Evolutionary conservation across 2,888 invertebrate species (phyloP).

Genomic region (Drosophila antonietae): DNA sequence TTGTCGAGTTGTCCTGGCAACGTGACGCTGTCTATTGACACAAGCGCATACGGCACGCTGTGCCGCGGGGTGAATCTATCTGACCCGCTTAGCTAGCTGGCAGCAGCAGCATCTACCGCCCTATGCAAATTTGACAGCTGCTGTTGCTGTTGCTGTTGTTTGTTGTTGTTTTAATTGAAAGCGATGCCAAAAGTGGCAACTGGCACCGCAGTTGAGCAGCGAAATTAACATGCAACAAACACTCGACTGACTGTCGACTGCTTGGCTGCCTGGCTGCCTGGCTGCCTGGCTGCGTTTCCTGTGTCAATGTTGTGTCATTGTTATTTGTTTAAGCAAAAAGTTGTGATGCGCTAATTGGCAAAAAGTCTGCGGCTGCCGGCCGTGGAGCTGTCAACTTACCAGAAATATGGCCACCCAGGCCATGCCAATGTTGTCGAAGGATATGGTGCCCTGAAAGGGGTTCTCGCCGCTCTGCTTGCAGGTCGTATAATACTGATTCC

Average conservation of each 20-base stretch:
- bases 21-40: conserved; percentile 21
- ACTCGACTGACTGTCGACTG: conserved; percentile 22
- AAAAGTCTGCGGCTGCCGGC: conserved; percentile 18
- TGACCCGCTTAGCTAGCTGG: conserved; percentile 7
- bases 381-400: conserved; percentile 87
- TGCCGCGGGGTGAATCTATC: conserved; percentile 15
- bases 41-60: conserved; percentile 43
- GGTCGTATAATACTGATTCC: conserved; percentile 99
- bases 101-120: conserved; percentile 6
- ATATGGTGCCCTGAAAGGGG: conserved; percentile 99
- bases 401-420: conserved; percentile 99
- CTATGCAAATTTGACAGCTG: conserved; percentile 59
- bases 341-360: conserved; percentile 59
- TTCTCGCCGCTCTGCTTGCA: conserved; percentile 97
- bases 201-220: conserved; percentile 49
- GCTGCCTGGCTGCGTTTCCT: conserved; percentile 3
- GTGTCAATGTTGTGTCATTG: conserved; percentile 58
- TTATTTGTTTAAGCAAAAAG: conserved; percentile 52
- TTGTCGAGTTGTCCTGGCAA: conserved; percentile 11
- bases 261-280: background rate
- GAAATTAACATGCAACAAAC: conserved; percentile 59
- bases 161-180: conserved; percentile 50
- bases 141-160: conserved; percentile 10
- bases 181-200: conserved; percentile 52
- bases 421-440: conserved; percentile 99